Conservation (phyloP, 2,113 vertebrate species). For the Actenoides lindsayi region DNA sequence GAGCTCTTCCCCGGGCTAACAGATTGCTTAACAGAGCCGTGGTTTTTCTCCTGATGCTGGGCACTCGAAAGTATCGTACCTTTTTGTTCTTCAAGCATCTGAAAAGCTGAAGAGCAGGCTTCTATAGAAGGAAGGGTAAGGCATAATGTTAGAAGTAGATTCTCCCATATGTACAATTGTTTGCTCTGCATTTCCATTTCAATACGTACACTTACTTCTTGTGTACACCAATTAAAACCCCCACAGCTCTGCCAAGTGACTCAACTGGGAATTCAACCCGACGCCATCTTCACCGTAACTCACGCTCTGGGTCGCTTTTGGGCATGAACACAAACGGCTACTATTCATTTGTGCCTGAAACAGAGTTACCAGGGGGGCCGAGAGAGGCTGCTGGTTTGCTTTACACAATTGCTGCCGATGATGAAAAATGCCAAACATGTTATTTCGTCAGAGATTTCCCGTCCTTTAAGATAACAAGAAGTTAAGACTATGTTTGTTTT, state of each 20-base stretch:
- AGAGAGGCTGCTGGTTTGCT: background rate
- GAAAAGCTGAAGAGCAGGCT: background rate
- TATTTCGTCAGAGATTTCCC: background rate
- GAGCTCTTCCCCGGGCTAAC: background rate
- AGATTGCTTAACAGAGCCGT: background rate
- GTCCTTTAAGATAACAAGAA: background rate
- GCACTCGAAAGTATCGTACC: background rate
- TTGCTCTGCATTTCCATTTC: background rate
- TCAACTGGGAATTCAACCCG: background rate
- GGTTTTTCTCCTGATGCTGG: background rate
- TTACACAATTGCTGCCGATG: background rate
- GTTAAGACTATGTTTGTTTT: background rate
- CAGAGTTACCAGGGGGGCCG: background rate
- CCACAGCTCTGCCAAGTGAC: background rate
- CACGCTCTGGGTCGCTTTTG: background rate
- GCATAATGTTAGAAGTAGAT: background rate
- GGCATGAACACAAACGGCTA: accelerated
- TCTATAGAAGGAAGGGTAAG: background rate
- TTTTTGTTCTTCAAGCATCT: background rate
- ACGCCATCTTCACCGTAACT: background rate
- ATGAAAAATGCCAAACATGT: background rate
- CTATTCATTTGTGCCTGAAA: background rate
- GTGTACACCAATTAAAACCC: background rate
- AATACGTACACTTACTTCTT: background rate
- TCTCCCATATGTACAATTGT: background rate